Evolutionary conservation across 2,113 vertebrate species (phyloP).

Genomic region (Pan paniscus): DNA sequence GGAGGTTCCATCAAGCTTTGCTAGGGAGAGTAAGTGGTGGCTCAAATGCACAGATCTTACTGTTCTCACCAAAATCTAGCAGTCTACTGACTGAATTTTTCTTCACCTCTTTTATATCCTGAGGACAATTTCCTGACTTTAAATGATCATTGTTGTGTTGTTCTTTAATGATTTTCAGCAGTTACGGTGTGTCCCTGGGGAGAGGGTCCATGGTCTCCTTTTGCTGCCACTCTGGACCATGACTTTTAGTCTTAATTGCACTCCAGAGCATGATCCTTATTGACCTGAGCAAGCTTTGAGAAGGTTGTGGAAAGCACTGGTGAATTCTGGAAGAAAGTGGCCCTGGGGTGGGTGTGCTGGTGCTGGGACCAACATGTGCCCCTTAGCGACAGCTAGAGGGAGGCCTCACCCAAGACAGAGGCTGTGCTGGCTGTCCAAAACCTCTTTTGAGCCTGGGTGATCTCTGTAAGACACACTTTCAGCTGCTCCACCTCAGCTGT

Average conservation of each 20-base stretch:
- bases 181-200: background rate
- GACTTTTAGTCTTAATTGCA: background rate
- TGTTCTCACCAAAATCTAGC: background rate
- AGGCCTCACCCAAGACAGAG: background rate
- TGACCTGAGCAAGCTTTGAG: background rate
- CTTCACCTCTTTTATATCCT: background rate
- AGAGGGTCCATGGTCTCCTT: too few relatives aligned
- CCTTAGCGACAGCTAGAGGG: background rate
- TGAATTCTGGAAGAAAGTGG: background rate
- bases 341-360: fast-evolving
- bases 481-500: too few relatives aligned
- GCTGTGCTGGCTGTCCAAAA: fast-evolving
- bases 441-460: background rate
- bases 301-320: background rate
- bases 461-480: background rate
- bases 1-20: background rate
- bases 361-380: background rate
- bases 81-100: background rate
- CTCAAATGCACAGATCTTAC: background rate
- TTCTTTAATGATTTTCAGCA: background rate
- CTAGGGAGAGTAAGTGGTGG: background rate
- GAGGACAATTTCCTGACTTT: background rate
- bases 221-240: background rate
- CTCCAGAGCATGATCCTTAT: background rate
- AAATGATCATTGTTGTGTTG: fast-evolving